Evolutionary conservation across 2,113 vertebrate genomes (phyloP).

Genomic region (Psilopogon haemacephalus): DNA sequence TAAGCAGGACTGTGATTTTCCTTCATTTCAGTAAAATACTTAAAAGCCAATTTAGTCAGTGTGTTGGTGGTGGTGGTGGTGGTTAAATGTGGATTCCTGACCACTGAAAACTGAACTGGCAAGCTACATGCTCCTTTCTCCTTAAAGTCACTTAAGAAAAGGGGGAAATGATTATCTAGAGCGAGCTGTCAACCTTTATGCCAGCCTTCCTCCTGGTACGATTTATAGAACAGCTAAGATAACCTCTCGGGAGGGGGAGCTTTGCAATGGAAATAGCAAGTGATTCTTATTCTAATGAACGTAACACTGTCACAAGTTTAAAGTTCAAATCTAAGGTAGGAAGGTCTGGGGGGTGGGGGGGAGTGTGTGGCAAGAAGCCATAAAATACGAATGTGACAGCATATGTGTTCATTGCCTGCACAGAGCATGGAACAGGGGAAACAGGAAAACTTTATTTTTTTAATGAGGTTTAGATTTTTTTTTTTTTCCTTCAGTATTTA

Average conservation of each 20-base stretch:
- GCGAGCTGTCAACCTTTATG: constrained; percentile 69
- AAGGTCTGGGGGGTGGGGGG: constrained; percentile 3
- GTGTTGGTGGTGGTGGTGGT: neutral
- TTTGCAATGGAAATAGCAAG: constrained; percentile 67
- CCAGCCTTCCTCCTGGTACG: constrained; percentile 57
- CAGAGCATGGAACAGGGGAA: constrained; percentile 16
- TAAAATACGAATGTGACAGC: constrained; percentile 60
- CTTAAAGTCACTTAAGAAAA: constrained; percentile 53
- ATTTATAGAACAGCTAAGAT: constrained; percentile 63
- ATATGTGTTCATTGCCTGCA: constrained; percentile 39
- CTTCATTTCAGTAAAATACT: constrained; percentile 24
- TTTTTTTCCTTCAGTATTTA: neutral
- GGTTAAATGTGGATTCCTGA: constrained; percentile 29
- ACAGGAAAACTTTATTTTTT: constrained; percentile 38
- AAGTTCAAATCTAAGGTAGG: constrained; percentile 63
- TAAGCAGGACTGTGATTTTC: neutral
- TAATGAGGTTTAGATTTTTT: constrained; percentile 48
- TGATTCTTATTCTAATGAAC: constrained; percentile 71
- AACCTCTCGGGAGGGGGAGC: constrained; percentile 50
- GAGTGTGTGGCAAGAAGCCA: constrained; percentile 16
- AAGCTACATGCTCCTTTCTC: constrained; percentile 45
- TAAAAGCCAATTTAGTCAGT: constrained; percentile 52
- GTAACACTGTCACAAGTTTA: constrained; percentile 69
- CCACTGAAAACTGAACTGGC: constrained; percentile 44
- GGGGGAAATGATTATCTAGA: constrained; percentile 34